Evolutionary conservation across 2,113 vertebrate species (phyloP), one percentile per base, ranked within the genome.

Genomic region (Tamias sibiricus): DNA sequence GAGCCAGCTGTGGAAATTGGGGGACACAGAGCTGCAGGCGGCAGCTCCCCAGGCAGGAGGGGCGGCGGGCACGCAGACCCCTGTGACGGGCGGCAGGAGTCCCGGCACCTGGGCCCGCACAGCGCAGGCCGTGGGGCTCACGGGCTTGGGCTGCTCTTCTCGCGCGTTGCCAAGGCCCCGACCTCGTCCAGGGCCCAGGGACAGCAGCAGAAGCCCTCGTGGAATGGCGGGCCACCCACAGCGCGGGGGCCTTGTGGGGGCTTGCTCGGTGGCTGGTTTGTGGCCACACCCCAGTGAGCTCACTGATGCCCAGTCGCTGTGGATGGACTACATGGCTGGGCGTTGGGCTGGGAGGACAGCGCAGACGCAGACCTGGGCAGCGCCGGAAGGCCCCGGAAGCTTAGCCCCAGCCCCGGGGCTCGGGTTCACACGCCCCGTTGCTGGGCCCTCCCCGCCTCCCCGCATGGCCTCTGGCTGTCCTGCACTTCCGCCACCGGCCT

Each of bases 41-140:
- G 32, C 59, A 37, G 28, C n/a, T 8, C 12, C 30, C 44, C 28
- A 8, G 2, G 14, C 20, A 57, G 30, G 52, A 24, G 26, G 22
- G 49, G 20, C 32, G 5, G 5, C 5, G 20, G 26, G 16, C 1
- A 1, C n/a, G 14, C 42, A 37, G 59, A n/a, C 11, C 17, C 0
- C 37, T 8, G 14, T 0, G 20, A 19, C 3, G 0, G 5, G 3
- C 2, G 0, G 6, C 1, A 0, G 20, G 54, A 2, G 47, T 12
- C 7, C 9, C 1, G 0, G 52, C 8, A 22, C 37, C 8, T 17
- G 2, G 3, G 30, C 6, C 37, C 22, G 62, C 30, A 22, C 30
- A 0, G 4, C 12, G 9, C 10, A 10, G 11, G 37, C 0, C 2
- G 7, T 14, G 26, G 19, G 59, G 30, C 32, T 5, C 0, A 6